These are phyloP conservation scores for Elanus axillaris DNA, from an alignment of 2,113 vertebrate species.

Conservation along the genomic window DNA sequence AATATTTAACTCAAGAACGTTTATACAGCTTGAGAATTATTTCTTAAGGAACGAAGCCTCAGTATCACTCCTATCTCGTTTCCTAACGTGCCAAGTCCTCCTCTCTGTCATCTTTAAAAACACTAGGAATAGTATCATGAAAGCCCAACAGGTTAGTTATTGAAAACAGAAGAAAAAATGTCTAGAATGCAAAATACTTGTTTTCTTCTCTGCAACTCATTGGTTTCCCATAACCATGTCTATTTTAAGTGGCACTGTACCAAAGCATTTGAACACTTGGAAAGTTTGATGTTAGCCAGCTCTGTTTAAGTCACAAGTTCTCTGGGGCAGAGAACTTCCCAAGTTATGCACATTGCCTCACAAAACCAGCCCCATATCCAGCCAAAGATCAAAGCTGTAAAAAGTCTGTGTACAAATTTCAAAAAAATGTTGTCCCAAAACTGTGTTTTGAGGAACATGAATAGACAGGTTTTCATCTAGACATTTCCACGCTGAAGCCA, in stretches of 20 bases:
- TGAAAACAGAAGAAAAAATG: conserved; percentile 3
- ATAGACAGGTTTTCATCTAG: background rate
- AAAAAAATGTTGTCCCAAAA: background rate
- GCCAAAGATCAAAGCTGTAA: background rate
- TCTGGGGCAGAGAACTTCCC: background rate
- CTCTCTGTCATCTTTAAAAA: background rate
- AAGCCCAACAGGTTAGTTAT: background rate
- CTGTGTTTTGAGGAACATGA: background rate
- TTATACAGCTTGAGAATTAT: background rate
- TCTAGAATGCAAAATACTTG: background rate
- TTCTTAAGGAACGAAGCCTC: background rate
- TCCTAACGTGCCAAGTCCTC: background rate
- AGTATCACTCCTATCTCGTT: background rate
- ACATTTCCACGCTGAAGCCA: background rate
- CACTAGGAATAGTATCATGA: background rate
- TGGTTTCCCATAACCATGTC: background rate
- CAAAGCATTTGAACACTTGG: background rate
- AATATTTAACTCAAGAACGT: background rate
- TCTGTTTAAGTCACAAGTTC: background rate
- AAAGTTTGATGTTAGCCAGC: background rate
- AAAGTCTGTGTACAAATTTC: background rate
- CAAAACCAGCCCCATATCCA: background rate
- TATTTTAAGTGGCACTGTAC: background rate
- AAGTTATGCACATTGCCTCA: background rate
- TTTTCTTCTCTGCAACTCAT: background rate